Conservation (phyloP, 1,140 invertebrate species). For the Papilio dardanus region DNA sequence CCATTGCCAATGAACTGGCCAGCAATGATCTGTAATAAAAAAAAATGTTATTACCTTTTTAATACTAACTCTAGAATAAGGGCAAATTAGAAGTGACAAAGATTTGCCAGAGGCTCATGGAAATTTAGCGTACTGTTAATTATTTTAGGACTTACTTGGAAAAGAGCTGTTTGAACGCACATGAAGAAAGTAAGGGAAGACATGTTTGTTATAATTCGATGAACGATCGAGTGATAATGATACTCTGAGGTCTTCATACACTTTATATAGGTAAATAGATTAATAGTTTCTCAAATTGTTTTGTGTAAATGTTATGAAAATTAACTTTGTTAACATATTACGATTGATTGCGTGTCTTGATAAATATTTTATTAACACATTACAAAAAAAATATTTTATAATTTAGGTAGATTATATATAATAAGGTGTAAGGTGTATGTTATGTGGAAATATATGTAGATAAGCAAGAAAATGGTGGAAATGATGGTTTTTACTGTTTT, state of each 20-base stretch:
- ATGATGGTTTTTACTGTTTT: background rate
- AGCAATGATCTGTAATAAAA: conserved; percentile 37
- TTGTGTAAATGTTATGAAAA: conserved; percentile 26
- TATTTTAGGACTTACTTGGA: conserved; percentile 38
- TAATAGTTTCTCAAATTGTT: conserved; percentile 10
- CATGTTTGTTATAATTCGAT: conserved; percentile 25
- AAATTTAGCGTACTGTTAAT: background rate
- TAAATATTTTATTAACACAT: conserved; percentile 25
- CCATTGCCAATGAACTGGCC: conserved; percentile 37
- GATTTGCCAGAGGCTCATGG: background rate
- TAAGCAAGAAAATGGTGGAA: background rate
- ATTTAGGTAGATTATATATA: background rate
- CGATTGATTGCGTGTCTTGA: conserved; percentile 28
- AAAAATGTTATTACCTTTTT: background rate
- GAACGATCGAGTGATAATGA: conserved; percentile 9
- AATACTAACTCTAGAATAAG: too few species aligned
- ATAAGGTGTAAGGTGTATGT: background rate
- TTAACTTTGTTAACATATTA: background rate
- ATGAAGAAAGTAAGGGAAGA: background rate
- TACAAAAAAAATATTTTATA: background rate
- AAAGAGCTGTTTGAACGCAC: conserved; percentile 15
- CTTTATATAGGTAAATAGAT: conserved; percentile 31
- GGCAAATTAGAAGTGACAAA: background rate
- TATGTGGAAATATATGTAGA: background rate
- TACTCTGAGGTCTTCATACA: background rate